A percentile compares a stretch with the other conserved stretches of the same genome.
Conservation (phyloP, 2,113 vertebrate genomes). For the Protobothrops flavoviridis region DNA sequence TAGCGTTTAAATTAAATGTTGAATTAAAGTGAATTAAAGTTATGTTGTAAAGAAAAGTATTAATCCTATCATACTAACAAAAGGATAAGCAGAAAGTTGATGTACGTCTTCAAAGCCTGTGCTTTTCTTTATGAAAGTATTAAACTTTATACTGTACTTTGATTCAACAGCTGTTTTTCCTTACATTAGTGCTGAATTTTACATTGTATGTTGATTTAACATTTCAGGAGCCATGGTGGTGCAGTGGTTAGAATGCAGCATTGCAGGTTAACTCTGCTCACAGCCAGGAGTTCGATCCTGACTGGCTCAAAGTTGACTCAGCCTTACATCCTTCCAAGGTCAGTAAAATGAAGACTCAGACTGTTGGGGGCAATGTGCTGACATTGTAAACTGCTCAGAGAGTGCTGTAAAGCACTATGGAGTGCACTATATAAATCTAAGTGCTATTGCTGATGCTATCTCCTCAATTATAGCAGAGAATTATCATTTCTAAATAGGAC, state of each 20-base stretch:
- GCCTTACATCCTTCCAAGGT: neutral
- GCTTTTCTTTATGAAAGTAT: neutral
- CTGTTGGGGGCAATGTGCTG: neutral
- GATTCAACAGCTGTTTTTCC: neutral
- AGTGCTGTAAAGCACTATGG: neutral
- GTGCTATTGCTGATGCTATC: neutral
- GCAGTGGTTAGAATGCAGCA: neutral
- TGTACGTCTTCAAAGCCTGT: neutral
- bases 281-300: neutral
- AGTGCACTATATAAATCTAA: neutral
- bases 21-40: neutral
- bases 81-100: neutral
- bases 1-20: neutral
- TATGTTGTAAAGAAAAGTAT: neutral
- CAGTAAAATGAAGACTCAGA: neutral
- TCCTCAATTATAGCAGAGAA: neutral
- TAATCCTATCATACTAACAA: neutral
- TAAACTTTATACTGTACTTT: neutral
- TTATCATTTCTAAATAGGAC: neutral
- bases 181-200: neutral
- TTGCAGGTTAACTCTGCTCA: neutral
- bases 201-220: neutral
- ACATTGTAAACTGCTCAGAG: neutral
- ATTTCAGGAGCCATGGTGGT: neutral
- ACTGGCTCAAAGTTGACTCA: neutral